Evolutionary conservation across 2,113 vertebrate genomes (phyloP).

Genomic region (Butorides virescens): DNA sequence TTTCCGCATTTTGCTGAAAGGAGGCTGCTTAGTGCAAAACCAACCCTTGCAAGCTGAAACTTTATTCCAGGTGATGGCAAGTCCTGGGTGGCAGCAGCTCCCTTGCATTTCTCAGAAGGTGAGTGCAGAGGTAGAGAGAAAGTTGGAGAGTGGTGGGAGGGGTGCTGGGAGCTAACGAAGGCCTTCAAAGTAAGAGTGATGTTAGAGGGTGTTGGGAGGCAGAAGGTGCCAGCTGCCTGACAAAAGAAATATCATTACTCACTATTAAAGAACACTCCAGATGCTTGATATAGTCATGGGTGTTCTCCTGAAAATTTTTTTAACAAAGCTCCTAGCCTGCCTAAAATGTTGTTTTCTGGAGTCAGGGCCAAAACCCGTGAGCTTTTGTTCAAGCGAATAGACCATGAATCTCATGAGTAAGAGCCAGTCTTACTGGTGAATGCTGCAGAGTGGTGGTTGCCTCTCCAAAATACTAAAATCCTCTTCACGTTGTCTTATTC

Average conservation of each 20-base stretch:
- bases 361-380: background rate
- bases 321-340: background rate
- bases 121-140: background rate
- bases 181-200: constrained; percentile 63
- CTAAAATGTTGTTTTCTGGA: background rate
- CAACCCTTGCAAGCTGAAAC: background rate
- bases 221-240: constrained; percentile 70
- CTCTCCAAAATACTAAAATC: constrained; percentile 39
- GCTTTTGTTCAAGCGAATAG: constrained; percentile 8
- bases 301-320: constrained; percentile 23
- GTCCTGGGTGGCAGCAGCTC: background rate
- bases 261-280: constrained; percentile 65
- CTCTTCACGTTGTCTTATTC: background rate
- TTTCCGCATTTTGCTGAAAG: background rate
- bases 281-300: constrained; percentile 58
- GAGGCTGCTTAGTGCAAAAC: background rate
- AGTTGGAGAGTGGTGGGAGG: constrained; percentile 11
- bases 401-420: constrained; percentile 21
- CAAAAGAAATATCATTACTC: constrained; percentile 68
- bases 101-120: background rate
- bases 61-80: background rate
- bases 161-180: constrained; percentile 35
- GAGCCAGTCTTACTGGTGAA: background rate
- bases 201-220: constrained; percentile 47
- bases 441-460: background rate